Conservation (phyloP, 2,888 invertebrate species). For the Drosophila suboccidentalis region DNA sequence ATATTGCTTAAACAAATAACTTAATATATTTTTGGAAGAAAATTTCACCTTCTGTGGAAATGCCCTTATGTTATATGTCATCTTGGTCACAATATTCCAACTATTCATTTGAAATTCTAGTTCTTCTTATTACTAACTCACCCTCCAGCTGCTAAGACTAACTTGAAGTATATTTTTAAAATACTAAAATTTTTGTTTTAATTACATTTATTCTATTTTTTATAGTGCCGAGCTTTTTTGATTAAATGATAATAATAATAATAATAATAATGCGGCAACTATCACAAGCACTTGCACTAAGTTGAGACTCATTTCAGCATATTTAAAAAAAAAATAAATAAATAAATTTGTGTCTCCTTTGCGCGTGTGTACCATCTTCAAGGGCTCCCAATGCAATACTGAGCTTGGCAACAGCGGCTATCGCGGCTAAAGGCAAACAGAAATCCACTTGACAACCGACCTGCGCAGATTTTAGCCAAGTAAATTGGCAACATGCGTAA, state of each 20-base stretch:
- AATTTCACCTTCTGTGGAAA: too few species aligned
- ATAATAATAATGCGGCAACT: neutral
- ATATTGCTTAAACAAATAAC: too few species aligned
- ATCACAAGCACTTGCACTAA: slow-evolving; percentile 6
- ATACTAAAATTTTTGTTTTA: neutral
- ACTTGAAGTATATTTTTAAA: too few species aligned
- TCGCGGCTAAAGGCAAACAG: slow-evolving; percentile 2
- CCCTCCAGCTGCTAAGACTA: too few species aligned
- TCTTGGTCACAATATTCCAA: too few species aligned
- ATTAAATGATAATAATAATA: too few species aligned
- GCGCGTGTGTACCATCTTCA: slow-evolving; percentile 14
- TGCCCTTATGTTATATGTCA: too few species aligned
- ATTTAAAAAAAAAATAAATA: neutral
- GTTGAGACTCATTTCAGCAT: neutral
- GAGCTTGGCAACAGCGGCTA: neutral
- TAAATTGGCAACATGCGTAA: slow-evolving; percentile 66
- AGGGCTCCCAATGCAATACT: slow-evolving; percentile 25
- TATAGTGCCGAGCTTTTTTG: neutral
- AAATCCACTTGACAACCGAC: slow-evolving; percentile 29
- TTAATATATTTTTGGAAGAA: too few species aligned
- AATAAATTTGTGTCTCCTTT: neutral
- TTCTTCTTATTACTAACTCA: too few species aligned
- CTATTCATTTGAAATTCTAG: too few species aligned
- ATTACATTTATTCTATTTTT: neutral
- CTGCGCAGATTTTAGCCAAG: slow-evolving; percentile 42